Base-by-base conservation (phyloP, 1,140 invertebrate genomes). In the Neuroterus valhalla region DNA sequence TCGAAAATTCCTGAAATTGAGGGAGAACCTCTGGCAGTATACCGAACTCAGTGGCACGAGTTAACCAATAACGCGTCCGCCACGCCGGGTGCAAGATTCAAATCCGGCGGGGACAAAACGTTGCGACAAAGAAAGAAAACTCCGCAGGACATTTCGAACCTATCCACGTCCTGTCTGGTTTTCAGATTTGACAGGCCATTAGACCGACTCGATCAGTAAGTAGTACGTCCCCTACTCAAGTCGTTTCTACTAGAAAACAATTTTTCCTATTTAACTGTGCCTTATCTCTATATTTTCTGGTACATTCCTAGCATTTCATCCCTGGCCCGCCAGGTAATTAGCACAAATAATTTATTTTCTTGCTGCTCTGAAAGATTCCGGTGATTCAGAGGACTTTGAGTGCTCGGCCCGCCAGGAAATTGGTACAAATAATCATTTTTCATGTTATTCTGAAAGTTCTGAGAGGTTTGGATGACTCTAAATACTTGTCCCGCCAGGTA, bases 11-110 rank as follows among this genome's bases (percentile, higher is more conserved):
- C 31, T 38, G 1, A 38, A 38, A 79, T 46, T 23, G 74, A 82
- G 76, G 81, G 86, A 88, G 87, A 85, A 82, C 81, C 86, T 80
- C 85, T 88, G 86, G 76, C 50, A 78, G 82, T 81, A 84, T 77
- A 81, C 78, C 80, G 76, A 82, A 86, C 76, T 81, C 88, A 89
- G 88, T 89, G 88, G 83, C 71, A 88, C 88, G 89, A 88, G 87
- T 89, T 89, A 89, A 89, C 88, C 88, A 90, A 90, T 90, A 90
- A 89, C 87, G 86, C 87, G 85, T 84, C 87, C 83, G 84, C 86
- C 84, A 85, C 82, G 84, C 86, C 83, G 81, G 82, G 78, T 88
- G 88, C 86, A 87, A 87, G 85, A 90, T 90, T 90, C 86, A 89
- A 90, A 90, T 89, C 87, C 85, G 72, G 81, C 80, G 77, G 82